Percentiles rank a stretch among this genome's conserved stretches.
These are phyloP conservation scores for Meandrina meandrites DNA, from an alignment of 92 coral and sea anemone genomes.

Conservation along the genomic window DNA sequence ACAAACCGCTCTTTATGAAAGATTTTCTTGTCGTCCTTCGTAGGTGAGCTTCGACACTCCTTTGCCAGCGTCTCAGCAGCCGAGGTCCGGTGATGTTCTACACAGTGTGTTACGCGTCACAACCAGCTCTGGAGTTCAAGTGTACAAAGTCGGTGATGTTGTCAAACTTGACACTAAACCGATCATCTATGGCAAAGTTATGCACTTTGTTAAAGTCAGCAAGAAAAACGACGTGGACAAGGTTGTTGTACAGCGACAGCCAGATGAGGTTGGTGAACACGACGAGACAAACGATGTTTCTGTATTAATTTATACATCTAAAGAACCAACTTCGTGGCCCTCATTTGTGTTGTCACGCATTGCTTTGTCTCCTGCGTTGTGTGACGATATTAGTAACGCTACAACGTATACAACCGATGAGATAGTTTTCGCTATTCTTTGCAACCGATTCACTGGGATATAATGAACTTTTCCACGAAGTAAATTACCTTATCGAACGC, in stretches of 20 bases:
- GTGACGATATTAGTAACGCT: no score
- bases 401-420: no score
- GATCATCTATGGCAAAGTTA: conserved; percentile 71
- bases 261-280: conserved; percentile 69
- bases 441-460: no score
- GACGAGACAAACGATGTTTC: not conserved
- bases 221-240: conserved; percentile 76
- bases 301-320: no score
- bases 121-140: conserved; percentile 68
- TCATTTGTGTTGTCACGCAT: no score
- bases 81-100: conserved; percentile 45
- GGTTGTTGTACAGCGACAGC: conserved; percentile 78
- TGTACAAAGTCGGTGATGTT: conserved; percentile 60
- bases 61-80: conserved; percentile 60
- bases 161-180: conserved; percentile 86
- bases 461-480: no score
- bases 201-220: conserved; percentile 70
- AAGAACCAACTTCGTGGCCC: no score
- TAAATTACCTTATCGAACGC: no score
- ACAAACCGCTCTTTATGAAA: not conserved
- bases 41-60: conserved; percentile 75
- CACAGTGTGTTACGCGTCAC: conserved; percentile 65
- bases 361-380: no score
- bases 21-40: not conserved
- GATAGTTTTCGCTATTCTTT: no score